Evolutionary conservation across 2,113 vertebrate genomes (phyloP), one percentile per base, ranked within the genome.

Genomic region (Hassar affinis): DNA sequence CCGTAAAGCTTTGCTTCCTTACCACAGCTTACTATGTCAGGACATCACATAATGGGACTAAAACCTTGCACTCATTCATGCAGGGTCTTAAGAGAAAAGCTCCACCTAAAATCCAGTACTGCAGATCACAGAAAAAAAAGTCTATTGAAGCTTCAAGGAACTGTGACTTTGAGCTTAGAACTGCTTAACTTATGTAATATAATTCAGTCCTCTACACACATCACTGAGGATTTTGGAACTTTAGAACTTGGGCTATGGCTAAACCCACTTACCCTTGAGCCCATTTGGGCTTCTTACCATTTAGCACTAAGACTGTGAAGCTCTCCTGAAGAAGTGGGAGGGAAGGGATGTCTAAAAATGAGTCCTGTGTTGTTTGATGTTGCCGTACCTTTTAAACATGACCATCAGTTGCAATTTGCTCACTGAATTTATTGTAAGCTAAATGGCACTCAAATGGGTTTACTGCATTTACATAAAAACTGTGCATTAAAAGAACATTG

Each of bases 1-100:
- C 76, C 51, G 82, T 79, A 74, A 79, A 87, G 83, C 84, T 72
- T 64, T 18, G 45, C 85, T 86, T 88, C 85, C 86, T 86, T 87
- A 79, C 15, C 83, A 85, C 83, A 85, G 86, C 75, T 89, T 82
- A 78, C 56, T 33, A 47, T 83, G 75, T 80, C 62, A 78, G 51
- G 81, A 72, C 56, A 51, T 82, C 57, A 82, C 54, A 51, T 62
- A 79, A 80, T 62, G 56, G 35, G 17, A 80, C 77, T 80, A 9
- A 85, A 82, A 82, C 80, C 27, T 8, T 56, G 18, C 12, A 38
- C 83, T 79, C 22, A n/a, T 79, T 59, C 35, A 84, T 17, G 25
- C 27, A 25, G 20, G 38, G 20, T 38, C 33, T 54, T 45, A 57
- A 61, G 68, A 79, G 72, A 76, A 64, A 69, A 62, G 76, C 66